Base-by-base conservation (phyloP, 1,140 invertebrate genomes). In the Bombus sibiricus region DNA sequence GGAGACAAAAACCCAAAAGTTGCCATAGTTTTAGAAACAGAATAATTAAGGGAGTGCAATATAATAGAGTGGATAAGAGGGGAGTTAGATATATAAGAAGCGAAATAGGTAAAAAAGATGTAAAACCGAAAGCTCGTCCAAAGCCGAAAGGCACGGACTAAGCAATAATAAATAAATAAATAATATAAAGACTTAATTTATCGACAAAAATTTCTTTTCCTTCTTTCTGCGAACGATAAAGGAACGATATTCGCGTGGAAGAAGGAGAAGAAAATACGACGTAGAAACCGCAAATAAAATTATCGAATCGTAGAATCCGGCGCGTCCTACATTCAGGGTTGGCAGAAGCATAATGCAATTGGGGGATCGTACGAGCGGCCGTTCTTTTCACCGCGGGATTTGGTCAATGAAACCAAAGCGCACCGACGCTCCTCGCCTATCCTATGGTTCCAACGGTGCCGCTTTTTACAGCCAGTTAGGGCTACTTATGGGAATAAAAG, bases 361-460 rank as follows among this genome's bases (percentile, higher is more conserved):
- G 59, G 28, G 13, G 5, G 34, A 53, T 53, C 47, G 47, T 53
- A 53, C 47, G 47, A 53, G 53, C 28, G 28, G 34, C 10, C 8
- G n/a, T 34, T 68, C 76, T 59, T 66, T 76, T 64, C 74, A 83
- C 12, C 43, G 8, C 37, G 32, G 66, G 64, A 91, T 89, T 89
- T 83, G 43, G 53, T 89, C 66, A 88, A 89, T 89, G 89, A 85
- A 88, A 89, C 47, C 85, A 83, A 89, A 85, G 80, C 77, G 57
- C 37, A 39, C 82, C 72, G 28, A 57, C 25, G 47, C 32, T 9
- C 43, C 32, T 62, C 0, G 25, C 57, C 57, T 62, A n/a, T 78
- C 76, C 76, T n/a, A 39, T 81, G 69, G 73, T 82, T 68, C 74
- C 83, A 83, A 88, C 39, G 1, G 64, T 22, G 74, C 68, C 73